Percentiles rank a stretch among this genome's conserved stretches.
phyloP scores from a whole-genome alignment of 2,888 invertebrate species.

The Athrips mouffetella region DNA sequence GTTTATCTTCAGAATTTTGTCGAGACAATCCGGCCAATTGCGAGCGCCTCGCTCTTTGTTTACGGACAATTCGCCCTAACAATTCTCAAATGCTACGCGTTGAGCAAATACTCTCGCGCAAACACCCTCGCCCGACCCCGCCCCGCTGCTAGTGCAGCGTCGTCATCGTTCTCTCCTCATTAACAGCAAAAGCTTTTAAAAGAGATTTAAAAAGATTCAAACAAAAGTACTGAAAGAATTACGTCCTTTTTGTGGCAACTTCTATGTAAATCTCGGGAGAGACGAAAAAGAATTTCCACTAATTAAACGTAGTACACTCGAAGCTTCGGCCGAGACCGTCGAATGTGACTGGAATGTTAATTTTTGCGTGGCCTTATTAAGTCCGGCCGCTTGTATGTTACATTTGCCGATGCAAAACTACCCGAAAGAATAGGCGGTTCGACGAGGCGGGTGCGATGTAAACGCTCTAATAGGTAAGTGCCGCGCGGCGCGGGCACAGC shows the following conservation, averaged over 20 bases:
- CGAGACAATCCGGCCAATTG: constrained; percentile 65
- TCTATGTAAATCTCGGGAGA: constrained; percentile 65
- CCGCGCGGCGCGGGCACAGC: constrained; percentile 47
- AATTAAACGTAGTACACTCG: constrained; percentile 62
- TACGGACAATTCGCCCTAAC: constrained; percentile 71
- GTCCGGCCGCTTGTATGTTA: constrained; percentile 44
- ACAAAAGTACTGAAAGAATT: constrained; percentile 67
- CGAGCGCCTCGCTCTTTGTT: constrained; percentile 63
- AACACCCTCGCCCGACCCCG: constrained; percentile 44
- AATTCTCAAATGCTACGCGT: constrained; percentile 75
- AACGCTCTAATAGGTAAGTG: constrained; percentile 33
- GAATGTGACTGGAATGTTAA: constrained; percentile 58
- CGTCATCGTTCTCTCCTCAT: constrained; percentile 58
- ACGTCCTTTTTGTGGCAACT: constrained; percentile 69
- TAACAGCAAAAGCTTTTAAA: constrained; percentile 67
- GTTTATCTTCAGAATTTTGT: constrained; percentile 67
- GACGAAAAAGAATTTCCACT: constrained; percentile 59
- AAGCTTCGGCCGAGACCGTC: constrained; percentile 45
- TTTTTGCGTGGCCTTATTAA: constrained; percentile 48
- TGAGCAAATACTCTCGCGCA: constrained; percentile 64
- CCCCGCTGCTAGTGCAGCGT: constrained; percentile 35
- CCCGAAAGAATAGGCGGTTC: constrained; percentile 27
- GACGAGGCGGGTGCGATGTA: constrained; percentile 22
- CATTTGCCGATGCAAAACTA: constrained; percentile 39
- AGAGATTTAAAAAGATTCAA: constrained; percentile 69